phyloP scores from a whole-genome alignment of 2,797 vertebrate species.

The Platalea minor region DNA sequence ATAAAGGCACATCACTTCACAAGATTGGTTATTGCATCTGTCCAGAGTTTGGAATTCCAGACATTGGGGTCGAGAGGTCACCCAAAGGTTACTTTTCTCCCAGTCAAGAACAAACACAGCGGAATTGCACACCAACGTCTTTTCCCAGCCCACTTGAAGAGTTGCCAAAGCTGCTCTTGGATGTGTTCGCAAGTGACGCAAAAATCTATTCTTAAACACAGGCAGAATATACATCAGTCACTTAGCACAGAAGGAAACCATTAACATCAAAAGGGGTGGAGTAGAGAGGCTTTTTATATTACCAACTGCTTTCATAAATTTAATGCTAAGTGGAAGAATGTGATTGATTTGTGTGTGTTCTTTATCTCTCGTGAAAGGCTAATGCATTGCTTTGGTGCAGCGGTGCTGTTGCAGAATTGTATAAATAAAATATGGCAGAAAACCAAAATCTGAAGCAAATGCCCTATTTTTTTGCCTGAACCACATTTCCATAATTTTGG shows the following conservation, averaged over 20 bases:
- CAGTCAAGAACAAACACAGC: slow-evolving; percentile 77
- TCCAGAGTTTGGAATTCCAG: slow-evolving; percentile 81
- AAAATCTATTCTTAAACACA: slow-evolving; percentile 79
- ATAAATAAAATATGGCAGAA: slow-evolving; percentile 11
- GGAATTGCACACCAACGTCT: slow-evolving; percentile 64
- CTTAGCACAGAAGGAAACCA: slow-evolving; percentile 83
- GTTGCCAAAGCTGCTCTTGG: slow-evolving; percentile 73
- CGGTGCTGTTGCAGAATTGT: neutral
- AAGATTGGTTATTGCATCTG: slow-evolving; percentile 75
- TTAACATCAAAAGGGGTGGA: slow-evolving; percentile 77
- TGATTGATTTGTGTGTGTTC: slow-evolving; percentile 11
- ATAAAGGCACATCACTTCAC: slow-evolving; percentile 71
- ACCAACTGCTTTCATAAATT: slow-evolving; percentile 52
- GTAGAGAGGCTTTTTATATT: slow-evolving; percentile 56
- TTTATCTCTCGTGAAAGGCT: slow-evolving; percentile 28
- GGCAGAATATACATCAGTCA: slow-evolving; percentile 76
- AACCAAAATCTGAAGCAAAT: slow-evolving; percentile 23
- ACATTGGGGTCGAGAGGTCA: slow-evolving; percentile 74
- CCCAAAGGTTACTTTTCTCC: slow-evolving; percentile 82
- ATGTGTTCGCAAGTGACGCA: slow-evolving; percentile 77
- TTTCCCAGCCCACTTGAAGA: slow-evolving; percentile 67
- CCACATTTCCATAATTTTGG: slow-evolving; percentile 15
- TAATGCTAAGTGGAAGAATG: slow-evolving; percentile 46
- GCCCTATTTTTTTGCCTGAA: neutral
- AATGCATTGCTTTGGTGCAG: neutral